Evolutionary conservation across 2,888 invertebrate genomes (phyloP).

Genomic region (Chymomyza amoena): DNA sequence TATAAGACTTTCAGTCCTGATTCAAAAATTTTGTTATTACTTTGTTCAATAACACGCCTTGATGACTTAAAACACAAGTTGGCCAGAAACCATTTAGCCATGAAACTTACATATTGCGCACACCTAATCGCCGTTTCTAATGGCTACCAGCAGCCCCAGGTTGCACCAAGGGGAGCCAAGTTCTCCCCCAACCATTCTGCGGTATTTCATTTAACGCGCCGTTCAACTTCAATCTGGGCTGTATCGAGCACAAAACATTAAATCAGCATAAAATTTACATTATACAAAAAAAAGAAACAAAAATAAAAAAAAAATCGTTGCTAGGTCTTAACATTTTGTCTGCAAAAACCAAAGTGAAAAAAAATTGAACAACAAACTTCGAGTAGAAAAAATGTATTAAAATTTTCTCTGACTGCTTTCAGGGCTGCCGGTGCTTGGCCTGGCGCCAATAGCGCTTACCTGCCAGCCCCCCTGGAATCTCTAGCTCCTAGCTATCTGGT

Average conservation of each 20-base stretch:
- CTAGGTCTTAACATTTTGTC: conserved; percentile 2
- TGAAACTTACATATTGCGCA: conserved; percentile 18
- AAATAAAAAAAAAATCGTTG: not conserved
- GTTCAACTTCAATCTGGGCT: conserved; percentile 56
- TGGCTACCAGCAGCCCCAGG: not conserved
- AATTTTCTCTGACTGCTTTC: conserved; percentile 40
- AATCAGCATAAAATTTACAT: conserved; percentile 73
- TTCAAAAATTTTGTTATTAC: too few relatives aligned
- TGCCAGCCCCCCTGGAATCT: conserved; percentile 18
- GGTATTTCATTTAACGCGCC: conserved; percentile 62
- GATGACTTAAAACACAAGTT: not conserved
- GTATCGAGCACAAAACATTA: conserved; percentile 56
- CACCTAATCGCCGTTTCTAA: conserved; percentile 35
- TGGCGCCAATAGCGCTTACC: not conserved
- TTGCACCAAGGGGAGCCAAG: not conserved
- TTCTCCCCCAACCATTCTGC: not conserved
- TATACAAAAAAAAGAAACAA: conserved; percentile 44
- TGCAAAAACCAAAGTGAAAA: not conserved
- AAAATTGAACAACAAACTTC: conserved; percentile 23
- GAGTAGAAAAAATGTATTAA: conserved; percentile 57
- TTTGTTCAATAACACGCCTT: not conserved
- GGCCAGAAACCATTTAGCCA: not conserved
- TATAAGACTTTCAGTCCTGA: too few relatives aligned
- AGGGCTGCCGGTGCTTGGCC: conserved; percentile 25
- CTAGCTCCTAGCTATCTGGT: conserved; percentile 28